Percentiles rank a stretch among this genome's conserved stretches.
Conservation (phyloP, 2,888 invertebrate genomes). For the Monoplex corrugatus region DNA sequence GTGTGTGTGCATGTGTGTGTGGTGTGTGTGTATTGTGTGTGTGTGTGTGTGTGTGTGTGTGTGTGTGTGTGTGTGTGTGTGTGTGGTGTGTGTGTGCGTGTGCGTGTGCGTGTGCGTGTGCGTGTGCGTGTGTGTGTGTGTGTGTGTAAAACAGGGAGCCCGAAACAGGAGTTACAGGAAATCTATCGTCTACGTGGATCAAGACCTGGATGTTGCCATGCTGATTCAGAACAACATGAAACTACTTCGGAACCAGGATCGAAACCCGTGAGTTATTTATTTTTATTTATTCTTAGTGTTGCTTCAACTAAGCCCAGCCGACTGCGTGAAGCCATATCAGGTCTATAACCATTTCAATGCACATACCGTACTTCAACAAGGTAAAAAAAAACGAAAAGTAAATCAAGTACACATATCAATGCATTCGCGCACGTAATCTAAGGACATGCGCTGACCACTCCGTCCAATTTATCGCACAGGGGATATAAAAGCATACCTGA, state of each 20-base stretch:
- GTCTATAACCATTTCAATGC: no score
- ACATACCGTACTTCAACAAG: no score
- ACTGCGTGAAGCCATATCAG: no score
- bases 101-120: background rate
- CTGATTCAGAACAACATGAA: background rate
- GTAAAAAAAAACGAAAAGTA: no score
- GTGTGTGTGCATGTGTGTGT: background rate
- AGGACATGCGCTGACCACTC: no score
- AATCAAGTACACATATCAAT: no score
- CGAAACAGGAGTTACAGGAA: background rate
- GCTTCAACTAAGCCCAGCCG: no score
- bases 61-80: no score
- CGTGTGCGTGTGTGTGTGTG: background rate
- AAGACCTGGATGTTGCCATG: slow-evolving; percentile 27
- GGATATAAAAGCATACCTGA: no score
- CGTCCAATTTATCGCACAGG: no score
- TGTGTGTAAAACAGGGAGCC: background rate
- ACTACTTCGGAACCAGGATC: background rate
- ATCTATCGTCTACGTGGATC: slow-evolving; percentile 18
- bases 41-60: background rate
- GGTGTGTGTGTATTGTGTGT: background rate
- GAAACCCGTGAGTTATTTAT: slow-evolving; percentile 44
- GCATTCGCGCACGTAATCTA: no score
- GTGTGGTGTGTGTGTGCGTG: background rate
- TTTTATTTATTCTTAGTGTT: no score